Conservation (phyloP, 2,888 invertebrate species). For the Drosophila kanekoi region DNA sequence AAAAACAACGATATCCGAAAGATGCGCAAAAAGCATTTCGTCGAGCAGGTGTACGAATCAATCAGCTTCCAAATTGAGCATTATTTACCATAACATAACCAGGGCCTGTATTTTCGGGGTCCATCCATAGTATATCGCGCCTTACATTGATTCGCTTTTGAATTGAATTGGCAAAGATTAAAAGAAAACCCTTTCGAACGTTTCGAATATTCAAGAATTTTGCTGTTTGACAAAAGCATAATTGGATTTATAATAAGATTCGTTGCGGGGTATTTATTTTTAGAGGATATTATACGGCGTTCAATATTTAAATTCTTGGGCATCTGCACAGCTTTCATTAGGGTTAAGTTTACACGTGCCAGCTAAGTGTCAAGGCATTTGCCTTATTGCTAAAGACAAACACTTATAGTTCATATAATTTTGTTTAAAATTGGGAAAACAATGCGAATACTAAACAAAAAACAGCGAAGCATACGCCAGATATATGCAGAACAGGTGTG, state of each 20-base stretch:
- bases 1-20: neutral
- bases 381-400: constrained; percentile 17
- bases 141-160: constrained; percentile 6
- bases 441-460: neutral
- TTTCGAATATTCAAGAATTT: constrained; percentile 1
- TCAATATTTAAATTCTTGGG: neutral
- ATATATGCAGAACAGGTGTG: constrained; percentile 21
- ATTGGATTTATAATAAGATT: constrained; percentile 30
- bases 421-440: neutral
- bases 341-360: constrained; percentile 21
- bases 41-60: constrained; percentile 64
- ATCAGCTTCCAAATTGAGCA: constrained; percentile 59
- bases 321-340: constrained; percentile 18
- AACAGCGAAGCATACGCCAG: constrained; percentile 6
- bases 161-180: no score
- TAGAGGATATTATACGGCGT: neutral
- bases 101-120: neutral
- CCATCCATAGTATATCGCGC: neutral
- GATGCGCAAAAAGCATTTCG: constrained; percentile 52
- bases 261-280: neutral
- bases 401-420: constrained; percentile 19
- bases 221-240: constrained; percentile 22
- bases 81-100: constrained; percentile 42
- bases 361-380: constrained; percentile 42
- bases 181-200: neutral